Evolutionary conservation across 2,113 vertebrate species (phyloP).

Genomic region (Notothenia coriiceps): DNA sequence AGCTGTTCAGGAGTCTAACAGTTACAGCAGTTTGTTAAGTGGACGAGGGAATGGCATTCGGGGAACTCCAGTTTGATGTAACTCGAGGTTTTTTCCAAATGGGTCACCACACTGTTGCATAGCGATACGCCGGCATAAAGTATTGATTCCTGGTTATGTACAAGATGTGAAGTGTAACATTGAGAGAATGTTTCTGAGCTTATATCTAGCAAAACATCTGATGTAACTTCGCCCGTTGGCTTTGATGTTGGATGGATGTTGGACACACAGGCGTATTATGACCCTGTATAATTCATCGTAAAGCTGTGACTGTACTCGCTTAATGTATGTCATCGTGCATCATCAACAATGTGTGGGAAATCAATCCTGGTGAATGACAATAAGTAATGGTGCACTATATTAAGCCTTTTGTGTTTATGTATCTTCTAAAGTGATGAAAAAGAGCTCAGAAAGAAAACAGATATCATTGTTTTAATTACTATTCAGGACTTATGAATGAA

Average conservation of each 20-base stretch:
- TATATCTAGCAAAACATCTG: slow-evolving; percentile 40
- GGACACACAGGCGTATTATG: not conserved
- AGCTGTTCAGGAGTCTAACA: slow-evolving; percentile 55
- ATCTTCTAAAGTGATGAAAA: not conserved
- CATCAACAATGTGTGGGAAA: not conserved
- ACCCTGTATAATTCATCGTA: not conserved
- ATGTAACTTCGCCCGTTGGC: slow-evolving; percentile 30
- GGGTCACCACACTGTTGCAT: slow-evolving; percentile 40
- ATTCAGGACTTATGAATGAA: not conserved
- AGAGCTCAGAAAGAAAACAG: not conserved
- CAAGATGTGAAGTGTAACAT: slow-evolving; percentile 29
- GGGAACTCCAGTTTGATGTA: slow-evolving; percentile 60
- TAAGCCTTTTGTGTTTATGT: not conserved
- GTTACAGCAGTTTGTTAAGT: slow-evolving; percentile 41
- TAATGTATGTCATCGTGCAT: not conserved
- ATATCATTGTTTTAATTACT: not conserved
- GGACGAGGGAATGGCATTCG: slow-evolving; percentile 29
- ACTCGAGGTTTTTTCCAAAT: slow-evolving; percentile 57
- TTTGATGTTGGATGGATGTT: slow-evolving; percentile 37
- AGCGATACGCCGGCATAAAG: slow-evolving; percentile 28
- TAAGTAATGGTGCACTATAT: not conserved
- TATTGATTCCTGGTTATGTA: slow-evolving; percentile 48
- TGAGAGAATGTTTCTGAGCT: not conserved
- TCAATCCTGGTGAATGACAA: not conserved
- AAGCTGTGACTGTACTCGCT: slow-evolving; percentile 2